Conservation (phyloP, 2,113 vertebrate species). For the Thomomys bottae region DNA sequence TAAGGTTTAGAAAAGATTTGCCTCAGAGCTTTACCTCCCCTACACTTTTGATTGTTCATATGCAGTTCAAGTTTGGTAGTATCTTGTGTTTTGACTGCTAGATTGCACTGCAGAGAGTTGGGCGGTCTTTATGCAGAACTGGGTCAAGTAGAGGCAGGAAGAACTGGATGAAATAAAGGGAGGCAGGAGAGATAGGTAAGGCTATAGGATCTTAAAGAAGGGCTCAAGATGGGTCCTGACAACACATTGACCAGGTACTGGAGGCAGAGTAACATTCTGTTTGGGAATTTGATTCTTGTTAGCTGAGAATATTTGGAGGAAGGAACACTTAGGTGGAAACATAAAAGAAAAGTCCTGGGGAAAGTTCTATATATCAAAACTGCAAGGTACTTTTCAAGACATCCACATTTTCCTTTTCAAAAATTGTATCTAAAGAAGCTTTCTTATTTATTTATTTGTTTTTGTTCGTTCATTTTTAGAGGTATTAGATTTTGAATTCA, state of each 20-base stretch:
- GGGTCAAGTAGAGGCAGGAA: neutral
- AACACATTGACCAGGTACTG: neutral
- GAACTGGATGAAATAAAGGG: neutral
- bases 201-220: neutral
- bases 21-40: neutral
- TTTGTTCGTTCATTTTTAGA: too few relatives aligned
- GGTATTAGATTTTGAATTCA: too few relatives aligned
- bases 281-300: neutral
- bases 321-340: neutral
- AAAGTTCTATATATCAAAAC: neutral
- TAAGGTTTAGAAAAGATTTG: neutral
- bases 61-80: neutral
- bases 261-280: neutral
- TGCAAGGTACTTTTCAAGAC: neutral
- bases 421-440: conserved; percentile 3
- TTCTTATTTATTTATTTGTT: too few relatives aligned
- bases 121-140: too few relatives aligned
- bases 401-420: neutral
- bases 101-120: neutral
- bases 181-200: neutral
- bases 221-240: neutral
- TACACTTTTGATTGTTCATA: accelerated
- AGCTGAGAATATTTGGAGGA: neutral
- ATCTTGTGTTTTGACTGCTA: neutral
- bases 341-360: neutral